These are phyloP conservation scores for Eristalis arbustorum DNA, from an alignment of 2,888 invertebrate species.

Conservation along the genomic window DNA sequence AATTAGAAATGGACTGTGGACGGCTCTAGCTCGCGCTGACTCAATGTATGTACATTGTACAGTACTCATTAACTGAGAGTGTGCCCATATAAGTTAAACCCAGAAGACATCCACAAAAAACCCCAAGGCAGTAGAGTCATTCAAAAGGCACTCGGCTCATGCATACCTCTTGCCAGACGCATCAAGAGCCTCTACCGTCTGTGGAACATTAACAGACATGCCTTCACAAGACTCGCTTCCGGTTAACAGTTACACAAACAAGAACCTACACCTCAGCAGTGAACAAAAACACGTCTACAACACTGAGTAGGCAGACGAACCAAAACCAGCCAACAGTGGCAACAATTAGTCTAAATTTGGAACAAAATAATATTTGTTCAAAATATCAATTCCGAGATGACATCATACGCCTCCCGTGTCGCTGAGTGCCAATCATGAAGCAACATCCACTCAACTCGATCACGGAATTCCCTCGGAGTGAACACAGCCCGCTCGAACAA, in stretches of 20 bases:
- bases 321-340: background rate
- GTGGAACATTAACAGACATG: background rate
- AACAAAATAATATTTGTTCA: background rate
- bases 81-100: background rate
- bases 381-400: constrained; percentile 25
- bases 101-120: background rate
- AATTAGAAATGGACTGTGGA: too few relatives aligned
- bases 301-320: background rate
- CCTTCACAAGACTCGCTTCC: background rate
- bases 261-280: background rate
- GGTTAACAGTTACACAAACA: background rate
- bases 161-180: background rate
- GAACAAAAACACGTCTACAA: background rate
- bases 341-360: constrained; percentile 26
- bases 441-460: background rate
- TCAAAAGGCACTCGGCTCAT: background rate
- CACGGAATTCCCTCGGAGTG: background rate
- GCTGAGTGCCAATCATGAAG: background rate
- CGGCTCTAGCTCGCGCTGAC: too few relatives aligned
- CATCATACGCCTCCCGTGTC: constrained; percentile 12
- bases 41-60: too few relatives aligned
- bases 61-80: too few relatives aligned
- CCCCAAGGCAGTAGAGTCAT: background rate
- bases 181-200: background rate
- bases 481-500: constrained; percentile 14